phyloP scores from a whole-genome alignment of 2,113 vertebrate species.

The Choloepus hoffmanni region DNA sequence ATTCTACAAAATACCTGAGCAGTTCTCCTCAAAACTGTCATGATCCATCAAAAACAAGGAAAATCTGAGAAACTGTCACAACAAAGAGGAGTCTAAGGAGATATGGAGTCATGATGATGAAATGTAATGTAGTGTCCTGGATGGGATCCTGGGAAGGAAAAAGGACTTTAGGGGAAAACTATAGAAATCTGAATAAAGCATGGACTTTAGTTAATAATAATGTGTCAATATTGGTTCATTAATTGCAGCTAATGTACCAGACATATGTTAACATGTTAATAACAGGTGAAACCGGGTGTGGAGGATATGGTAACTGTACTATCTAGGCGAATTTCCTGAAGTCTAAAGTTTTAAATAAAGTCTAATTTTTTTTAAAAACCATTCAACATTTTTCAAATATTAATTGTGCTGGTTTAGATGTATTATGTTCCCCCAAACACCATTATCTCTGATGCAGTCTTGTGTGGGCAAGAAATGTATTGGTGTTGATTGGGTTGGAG shows the following conservation, averaged over 20 bases:
- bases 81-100: neutral
- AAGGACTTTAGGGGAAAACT: neutral
- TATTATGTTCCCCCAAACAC: too few species aligned
- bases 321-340: neutral
- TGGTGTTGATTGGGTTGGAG: too few species aligned
- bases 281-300: neutral
- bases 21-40: too few species aligned
- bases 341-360: neutral
- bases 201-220: neutral
- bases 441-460: too few species aligned
- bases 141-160: neutral
- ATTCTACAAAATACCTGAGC: too few species aligned
- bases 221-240: neutral
- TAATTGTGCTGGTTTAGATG: too few species aligned
- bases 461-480: too few species aligned
- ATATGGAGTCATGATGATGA: neutral
- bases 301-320: neutral
- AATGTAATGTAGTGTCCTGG: neutral
- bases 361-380: neutral
- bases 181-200: neutral
- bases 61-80: neutral
- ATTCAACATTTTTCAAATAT: neutral
- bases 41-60: neutral
- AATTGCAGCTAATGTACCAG: neutral
- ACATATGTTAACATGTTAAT: neutral